These are phyloP conservation scores for Pungitius pungitius DNA, from an alignment of 2,113 vertebrate genomes.

Conservation along the genomic window DNA sequence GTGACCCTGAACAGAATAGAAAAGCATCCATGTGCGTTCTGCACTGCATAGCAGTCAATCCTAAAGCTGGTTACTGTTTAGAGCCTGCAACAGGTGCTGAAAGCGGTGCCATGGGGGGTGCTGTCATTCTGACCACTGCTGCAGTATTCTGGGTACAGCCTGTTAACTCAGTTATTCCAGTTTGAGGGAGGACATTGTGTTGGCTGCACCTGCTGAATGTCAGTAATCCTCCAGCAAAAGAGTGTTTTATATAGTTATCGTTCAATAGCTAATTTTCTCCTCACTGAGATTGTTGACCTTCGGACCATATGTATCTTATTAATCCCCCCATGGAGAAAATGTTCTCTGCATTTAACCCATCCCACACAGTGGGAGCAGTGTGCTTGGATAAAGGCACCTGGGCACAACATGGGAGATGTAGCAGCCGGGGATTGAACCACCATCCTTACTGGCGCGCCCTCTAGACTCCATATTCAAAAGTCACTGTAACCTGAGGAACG, in stretches of 20 bases:
- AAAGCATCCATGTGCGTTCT: constrained; percentile 44
- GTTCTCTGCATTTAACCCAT: too few species aligned
- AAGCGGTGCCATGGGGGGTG: constrained; percentile 32
- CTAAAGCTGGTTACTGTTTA: constrained; percentile 41
- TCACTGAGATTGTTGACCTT: not conserved
- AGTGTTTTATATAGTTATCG: not conserved
- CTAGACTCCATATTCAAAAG: too few species aligned
- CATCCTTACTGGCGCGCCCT: too few species aligned
- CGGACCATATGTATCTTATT: not conserved
- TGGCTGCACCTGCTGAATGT: not conserved
- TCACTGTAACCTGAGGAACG: too few species aligned
- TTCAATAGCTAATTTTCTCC: not conserved
- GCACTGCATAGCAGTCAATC: constrained; percentile 28
- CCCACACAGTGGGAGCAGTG: too few species aligned
- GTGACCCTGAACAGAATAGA: constrained; percentile 51
- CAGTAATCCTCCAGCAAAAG: not conserved
- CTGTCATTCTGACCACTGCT: constrained; percentile 36
- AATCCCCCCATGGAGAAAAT: too few species aligned
- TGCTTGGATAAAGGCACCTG: too few species aligned
- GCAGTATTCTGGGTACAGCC: constrained; percentile 36
- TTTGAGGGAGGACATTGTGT: not conserved
- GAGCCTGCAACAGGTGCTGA: constrained; percentile 64
- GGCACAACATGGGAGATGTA: too few species aligned
- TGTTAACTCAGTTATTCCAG: constrained; percentile 8
- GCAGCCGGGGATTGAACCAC: too few species aligned